Conservation (phyloP, 2,113 vertebrate species). For the Plecturocebus donacophilus region DNA sequence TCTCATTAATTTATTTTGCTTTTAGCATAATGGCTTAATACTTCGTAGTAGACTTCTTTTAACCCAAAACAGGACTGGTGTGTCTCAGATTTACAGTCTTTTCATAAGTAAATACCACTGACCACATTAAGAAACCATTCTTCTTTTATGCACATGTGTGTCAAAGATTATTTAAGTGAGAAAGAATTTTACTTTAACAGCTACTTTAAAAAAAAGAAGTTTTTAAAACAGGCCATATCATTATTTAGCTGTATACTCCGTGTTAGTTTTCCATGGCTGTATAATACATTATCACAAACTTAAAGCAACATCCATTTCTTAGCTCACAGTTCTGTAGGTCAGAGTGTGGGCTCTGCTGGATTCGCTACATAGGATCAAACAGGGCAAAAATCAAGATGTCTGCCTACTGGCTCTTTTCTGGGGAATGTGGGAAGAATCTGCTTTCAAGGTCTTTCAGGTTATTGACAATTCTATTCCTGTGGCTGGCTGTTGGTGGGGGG, state of each 20-base stretch:
- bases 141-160: not conserved
- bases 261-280: not conserved
- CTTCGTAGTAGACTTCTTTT: not conserved
- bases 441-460: not conserved
- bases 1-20: constrained; percentile 54
- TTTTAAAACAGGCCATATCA: not conserved
- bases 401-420: not conserved
- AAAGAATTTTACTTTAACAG: not conserved
- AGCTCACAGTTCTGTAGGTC: not conserved
- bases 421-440: not conserved
- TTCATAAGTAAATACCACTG: constrained; percentile 18
- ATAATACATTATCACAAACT: not conserved
- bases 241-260: not conserved
- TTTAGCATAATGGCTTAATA: not conserved
- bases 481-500: not conserved
- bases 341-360: not conserved
- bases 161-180: not conserved
- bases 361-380: not conserved
- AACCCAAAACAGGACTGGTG: not conserved
- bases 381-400: not conserved
- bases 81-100: constrained; percentile 43
- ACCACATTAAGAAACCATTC: not conserved
- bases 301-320: not conserved
- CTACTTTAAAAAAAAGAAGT: not conserved
- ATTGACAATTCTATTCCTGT: not conserved